phyloP scores from a whole-genome alignment of 2,113 vertebrate genomes.

The Lagopus muta region DNA sequence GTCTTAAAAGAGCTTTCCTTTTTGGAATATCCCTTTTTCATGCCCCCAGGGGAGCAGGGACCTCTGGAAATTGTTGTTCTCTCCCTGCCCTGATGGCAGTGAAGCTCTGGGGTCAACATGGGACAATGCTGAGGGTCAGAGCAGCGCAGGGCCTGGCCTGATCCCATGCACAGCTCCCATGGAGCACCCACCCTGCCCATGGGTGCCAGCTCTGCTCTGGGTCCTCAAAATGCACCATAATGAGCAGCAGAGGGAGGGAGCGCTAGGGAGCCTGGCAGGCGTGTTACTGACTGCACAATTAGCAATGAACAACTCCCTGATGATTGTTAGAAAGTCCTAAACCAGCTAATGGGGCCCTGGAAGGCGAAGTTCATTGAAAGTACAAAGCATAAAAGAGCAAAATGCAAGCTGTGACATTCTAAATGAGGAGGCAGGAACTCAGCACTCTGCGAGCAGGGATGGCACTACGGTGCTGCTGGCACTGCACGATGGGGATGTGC shows the following conservation, averaged over 20 bases:
- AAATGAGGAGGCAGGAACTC: conserved; percentile 66
- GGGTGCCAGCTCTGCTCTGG: neutral
- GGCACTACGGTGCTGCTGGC: conserved; percentile 45
- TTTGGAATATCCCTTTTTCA: neutral
- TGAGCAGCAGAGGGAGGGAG: neutral
- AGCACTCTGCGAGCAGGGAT: conserved; percentile 54
- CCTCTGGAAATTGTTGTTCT: neutral
- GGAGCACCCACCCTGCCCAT: neutral
- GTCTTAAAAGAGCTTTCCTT: conserved; percentile 27
- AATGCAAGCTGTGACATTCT: conserved; percentile 72
- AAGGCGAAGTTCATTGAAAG: conserved; percentile 63
- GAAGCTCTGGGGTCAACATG: neutral
- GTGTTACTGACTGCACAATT: conserved; percentile 49
- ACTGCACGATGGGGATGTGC: neutral
- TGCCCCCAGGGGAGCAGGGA: neutral
- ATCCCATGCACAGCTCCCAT: rapidly evolving
- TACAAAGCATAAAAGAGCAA: conserved; percentile 70
- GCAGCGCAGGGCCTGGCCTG: neutral
- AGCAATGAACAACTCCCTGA: conserved; percentile 60
- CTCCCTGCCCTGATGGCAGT: rapidly evolving
- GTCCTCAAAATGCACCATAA: neutral
- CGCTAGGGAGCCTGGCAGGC: neutral
- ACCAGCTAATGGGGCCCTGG: conserved; percentile 60
- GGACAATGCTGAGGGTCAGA: neutral
- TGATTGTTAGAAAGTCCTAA: conserved; percentile 65